These are phyloP conservation scores for Serrognathus titanus DNA, from an alignment of 2,888 invertebrate genomes.

Conservation along the genomic window DNA sequence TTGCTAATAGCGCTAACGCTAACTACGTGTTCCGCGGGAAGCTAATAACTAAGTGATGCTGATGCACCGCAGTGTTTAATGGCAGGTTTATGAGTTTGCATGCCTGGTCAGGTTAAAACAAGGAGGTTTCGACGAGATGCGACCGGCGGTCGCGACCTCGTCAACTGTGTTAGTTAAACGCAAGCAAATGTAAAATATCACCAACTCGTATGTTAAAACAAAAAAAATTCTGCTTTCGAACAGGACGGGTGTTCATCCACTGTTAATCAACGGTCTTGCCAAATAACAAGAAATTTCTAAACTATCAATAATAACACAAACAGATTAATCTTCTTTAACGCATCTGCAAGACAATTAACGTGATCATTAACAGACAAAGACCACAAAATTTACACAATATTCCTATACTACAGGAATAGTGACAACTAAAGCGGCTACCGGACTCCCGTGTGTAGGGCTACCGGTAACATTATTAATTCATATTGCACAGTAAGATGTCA, in stretches of 20 bases:
- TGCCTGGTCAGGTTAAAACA: constrained; percentile 26
- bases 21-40: constrained; percentile 38
- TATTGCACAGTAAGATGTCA: constrained; percentile 46
- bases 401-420: constrained; percentile 43
- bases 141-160: constrained; percentile 4
- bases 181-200: constrained; percentile 48
- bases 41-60: constrained; percentile 35
- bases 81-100: constrained; percentile 28
- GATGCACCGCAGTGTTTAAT: constrained; percentile 37
- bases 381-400: constrained; percentile 30
- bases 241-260: constrained; percentile 46
- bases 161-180: constrained; percentile 28
- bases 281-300: constrained; percentile 12
- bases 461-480: constrained; percentile 22
- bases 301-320: constrained; percentile 8
- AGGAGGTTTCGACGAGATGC: constrained; percentile 10
- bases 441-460: constrained; percentile 20
- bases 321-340: constrained; percentile 27
- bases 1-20: constrained; percentile 34
- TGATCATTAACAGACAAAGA: constrained; percentile 32
- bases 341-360: constrained; percentile 37
- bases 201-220: constrained; percentile 42
- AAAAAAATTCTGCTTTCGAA: constrained; percentile 30
- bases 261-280: constrained; percentile 34
- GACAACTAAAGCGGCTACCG: constrained; percentile 44